Evolutionary conservation across 2,888 invertebrate species (phyloP), one percentile per base, ranked within the genome.

Genomic region (Sesamia inferens): DNA sequence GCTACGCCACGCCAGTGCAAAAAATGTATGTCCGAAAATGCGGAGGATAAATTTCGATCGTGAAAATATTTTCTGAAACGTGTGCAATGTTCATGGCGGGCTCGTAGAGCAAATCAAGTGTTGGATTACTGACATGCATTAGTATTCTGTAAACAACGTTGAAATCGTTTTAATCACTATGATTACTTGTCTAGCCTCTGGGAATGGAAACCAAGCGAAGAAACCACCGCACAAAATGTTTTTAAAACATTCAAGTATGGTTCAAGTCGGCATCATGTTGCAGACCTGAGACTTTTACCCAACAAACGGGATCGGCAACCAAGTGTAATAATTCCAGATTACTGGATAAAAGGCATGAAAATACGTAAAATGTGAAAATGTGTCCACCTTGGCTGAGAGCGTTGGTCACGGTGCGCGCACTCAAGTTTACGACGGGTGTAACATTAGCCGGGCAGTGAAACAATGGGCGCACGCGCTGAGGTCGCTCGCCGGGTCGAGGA

Each of bases 391-490:
- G 80, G 76, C 76, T 76, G 76, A 58, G 86, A 85, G 86, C 86
- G 79, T 82, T 84, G 84, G 87, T 86, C 83, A 87, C 84, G 87
- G 81, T 84, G 82, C 85, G 79, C 82, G 76, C 82, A 85, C 84
- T 85, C 83, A 85, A 87, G 89, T 93, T 92, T 90, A 91, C 88
- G 88, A 90, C 92, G 90, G 87, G 88, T 92, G 92, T 91, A 91
- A 93, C 91, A 91, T 90, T 90, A 92, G 87, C 89, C 88, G 85
- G 85, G 85, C 85, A 84, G 82, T 82, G 90, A 89, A 93, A 93
- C 93, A 93, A 93, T 93, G 91, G 90, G 87, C 86, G 94, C 94
- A 93, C 94, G 93, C 93, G 94, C 91, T 89, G 94, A 92, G 94
- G 94, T 92, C 92, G 92, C 84, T 85, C 85, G 87, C 88, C 87